phyloP scores from a whole-genome alignment of 1,140 invertebrate genomes.

The Orius insidiosus region DNA sequence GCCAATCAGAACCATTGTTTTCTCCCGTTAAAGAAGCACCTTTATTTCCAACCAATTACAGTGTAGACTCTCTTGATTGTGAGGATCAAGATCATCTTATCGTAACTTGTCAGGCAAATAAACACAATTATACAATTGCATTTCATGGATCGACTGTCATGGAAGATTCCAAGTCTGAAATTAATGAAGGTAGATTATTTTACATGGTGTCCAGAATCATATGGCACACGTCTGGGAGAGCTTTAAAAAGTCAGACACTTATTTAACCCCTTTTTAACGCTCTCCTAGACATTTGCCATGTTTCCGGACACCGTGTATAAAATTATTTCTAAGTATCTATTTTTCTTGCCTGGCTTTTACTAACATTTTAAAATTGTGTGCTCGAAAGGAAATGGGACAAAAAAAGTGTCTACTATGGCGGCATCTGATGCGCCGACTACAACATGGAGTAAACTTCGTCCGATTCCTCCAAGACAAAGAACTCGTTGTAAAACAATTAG shows the following conservation, averaged over 20 bases:
- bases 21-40: slow-evolving; percentile 73
- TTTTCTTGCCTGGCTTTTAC: not conserved
- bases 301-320: too few species aligned
- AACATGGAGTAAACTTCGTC: slow-evolving; percentile 60
- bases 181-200: too few species aligned
- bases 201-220: too few species aligned
- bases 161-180: slow-evolving; percentile 41
- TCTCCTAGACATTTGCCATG: too few species aligned
- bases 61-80: slow-evolving; percentile 78
- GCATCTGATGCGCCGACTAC: slow-evolving; percentile 65
- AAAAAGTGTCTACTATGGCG: slow-evolving; percentile 42
- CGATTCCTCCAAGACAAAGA: not conserved
- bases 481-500: slow-evolving; percentile 22
- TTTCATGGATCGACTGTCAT: slow-evolving; percentile 75
- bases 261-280: too few species aligned
- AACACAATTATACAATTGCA: slow-evolving; percentile 86
- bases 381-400: slow-evolving; percentile 1
- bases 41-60: slow-evolving; percentile 54
- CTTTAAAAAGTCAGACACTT: too few species aligned
- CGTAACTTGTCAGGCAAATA: slow-evolving; percentile 69
- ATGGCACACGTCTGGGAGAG: too few species aligned
- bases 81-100: slow-evolving; percentile 71
- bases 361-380: slow-evolving; percentile 5
- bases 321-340: too few species aligned
- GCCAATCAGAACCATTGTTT: slow-evolving; percentile 75